phyloP scores from a whole-genome alignment of 2,888 invertebrate genomes.

The Sphinx pinastri region DNA sequence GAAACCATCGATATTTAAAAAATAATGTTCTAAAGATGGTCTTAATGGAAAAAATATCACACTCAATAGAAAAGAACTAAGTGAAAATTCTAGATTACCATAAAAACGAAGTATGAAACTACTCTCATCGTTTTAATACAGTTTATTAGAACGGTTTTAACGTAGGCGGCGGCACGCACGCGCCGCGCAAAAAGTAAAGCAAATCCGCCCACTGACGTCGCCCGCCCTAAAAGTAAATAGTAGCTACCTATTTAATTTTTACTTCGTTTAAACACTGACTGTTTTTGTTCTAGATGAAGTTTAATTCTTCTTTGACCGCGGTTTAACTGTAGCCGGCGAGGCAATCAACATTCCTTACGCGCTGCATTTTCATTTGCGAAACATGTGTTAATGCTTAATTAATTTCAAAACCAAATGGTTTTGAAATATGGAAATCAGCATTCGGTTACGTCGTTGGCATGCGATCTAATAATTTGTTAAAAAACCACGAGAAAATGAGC shows the following conservation, averaged over 20 bases:
- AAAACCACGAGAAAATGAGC: conserved; percentile 38
- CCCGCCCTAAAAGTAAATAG: conserved; percentile 42
- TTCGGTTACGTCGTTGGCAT: conserved; percentile 30
- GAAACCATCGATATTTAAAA: not conserved
- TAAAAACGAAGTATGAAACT: conserved; percentile 42
- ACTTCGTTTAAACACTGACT: conserved; percentile 27
- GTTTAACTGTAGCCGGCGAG: not conserved
- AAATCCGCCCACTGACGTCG: conserved; percentile 43
- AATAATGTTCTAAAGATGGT: not conserved
- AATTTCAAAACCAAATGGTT: conserved; percentile 40
- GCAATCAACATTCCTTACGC: conserved; percentile 31
- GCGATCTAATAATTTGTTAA: conserved; percentile 38
- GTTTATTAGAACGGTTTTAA: conserved; percentile 47
- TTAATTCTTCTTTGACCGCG: conserved; percentile 19
- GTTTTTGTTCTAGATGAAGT: conserved; percentile 8
- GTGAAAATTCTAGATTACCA: conserved; percentile 31
- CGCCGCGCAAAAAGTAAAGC: conserved; percentile 44
- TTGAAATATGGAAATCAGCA: no score
- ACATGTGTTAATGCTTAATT: conserved; percentile 41
- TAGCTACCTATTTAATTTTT: conserved; percentile 33
- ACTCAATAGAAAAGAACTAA: not conserved
- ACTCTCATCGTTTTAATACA: conserved; percentile 51
- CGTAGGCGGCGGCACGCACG: conserved; percentile 58
- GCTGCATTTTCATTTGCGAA: conserved; percentile 40
- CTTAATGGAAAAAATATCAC: not conserved